Evolutionary conservation across 1,140 invertebrate species (phyloP).

Genomic region (Zaprionus nigranus): DNA sequence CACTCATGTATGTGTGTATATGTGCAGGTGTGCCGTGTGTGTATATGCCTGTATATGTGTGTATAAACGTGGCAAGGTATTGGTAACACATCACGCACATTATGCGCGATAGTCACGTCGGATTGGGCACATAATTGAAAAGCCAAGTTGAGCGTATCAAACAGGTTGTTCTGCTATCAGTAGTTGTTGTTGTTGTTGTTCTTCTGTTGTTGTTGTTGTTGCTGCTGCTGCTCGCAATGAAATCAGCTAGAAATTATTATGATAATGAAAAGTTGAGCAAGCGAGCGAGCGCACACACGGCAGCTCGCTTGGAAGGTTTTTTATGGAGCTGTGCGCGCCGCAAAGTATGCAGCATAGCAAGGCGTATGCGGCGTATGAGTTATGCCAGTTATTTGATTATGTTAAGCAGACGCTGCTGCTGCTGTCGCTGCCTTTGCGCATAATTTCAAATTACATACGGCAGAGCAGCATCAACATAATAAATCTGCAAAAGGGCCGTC

Average conservation of each 20-base stretch:
- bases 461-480: constrained; percentile 70
- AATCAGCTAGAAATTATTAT: constrained; percentile 82
- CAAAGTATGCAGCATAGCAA: constrained; percentile 24
- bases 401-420: constrained; percentile 66
- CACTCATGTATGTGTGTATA: background rate
- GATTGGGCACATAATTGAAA: constrained; percentile 75
- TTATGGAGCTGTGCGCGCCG: constrained; percentile 37
- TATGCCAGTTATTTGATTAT: constrained; percentile 74
- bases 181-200: constrained; percentile 13
- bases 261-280: constrained; percentile 70
- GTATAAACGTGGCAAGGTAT: background rate
- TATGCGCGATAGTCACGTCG: constrained; percentile 76
- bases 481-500: constrained; percentile 68
- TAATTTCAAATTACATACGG: constrained; percentile 79
- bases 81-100: constrained; percentile 64
- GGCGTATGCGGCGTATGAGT: constrained; percentile 65
- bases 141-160: constrained; percentile 73
- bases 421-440: constrained; percentile 55
- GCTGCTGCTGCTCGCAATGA: constrained; percentile 50
- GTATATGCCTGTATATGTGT: background rate
- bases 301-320: constrained; percentile 35
- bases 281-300: constrained; percentile 4
- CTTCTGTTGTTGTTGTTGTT: constrained; percentile 15
- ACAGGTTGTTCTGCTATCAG: constrained; percentile 57
- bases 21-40: background rate